Percentiles rank a stretch among this genome's conserved stretches.
Evolutionary conservation across 2,888 invertebrate genomes (phyloP).

Genomic region (Pseudococcus viburni): DNA sequence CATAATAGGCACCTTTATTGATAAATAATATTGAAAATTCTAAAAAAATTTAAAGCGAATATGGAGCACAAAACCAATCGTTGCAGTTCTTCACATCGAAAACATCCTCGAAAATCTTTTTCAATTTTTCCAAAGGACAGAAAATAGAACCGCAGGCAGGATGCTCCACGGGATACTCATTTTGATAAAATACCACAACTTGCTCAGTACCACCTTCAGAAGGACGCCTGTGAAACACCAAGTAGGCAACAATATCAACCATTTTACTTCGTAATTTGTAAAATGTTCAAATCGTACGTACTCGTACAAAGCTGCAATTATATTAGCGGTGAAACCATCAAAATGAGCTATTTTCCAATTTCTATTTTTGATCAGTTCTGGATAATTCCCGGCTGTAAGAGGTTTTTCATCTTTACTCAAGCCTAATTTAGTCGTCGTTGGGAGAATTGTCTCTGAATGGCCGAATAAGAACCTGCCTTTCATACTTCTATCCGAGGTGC

Average conservation of each 20-base stretch:
- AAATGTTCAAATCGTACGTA: no score
- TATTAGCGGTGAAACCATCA: slow-evolving; percentile 81
- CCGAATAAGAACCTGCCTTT: background rate
- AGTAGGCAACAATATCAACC: background rate
- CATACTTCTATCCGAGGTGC: background rate
- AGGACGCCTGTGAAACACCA: background rate
- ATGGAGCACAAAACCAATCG: background rate
- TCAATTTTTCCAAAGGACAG: slow-evolving; percentile 9
- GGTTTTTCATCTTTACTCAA: slow-evolving; percentile 77
- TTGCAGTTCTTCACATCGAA: background rate
- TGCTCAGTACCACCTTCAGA: background rate
- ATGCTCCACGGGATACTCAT: background rate
- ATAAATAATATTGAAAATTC: no score
- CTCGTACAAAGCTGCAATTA: slow-evolving; percentile 78
- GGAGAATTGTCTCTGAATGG: slow-evolving; percentile 76
- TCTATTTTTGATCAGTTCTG: slow-evolving; percentile 73
- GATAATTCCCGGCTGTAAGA: slow-evolving; percentile 79
- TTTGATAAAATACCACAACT: background rate
- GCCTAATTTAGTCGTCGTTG: slow-evolving; percentile 74
- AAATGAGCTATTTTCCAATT: slow-evolving; percentile 81
- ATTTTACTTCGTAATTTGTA: no score
- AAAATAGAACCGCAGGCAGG: background rate
- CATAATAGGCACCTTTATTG: no score
- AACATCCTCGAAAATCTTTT: background rate
- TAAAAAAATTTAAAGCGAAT: no score